Conservation (phyloP, 2,888 invertebrate species). For the Phaedon cochleariae region DNA sequence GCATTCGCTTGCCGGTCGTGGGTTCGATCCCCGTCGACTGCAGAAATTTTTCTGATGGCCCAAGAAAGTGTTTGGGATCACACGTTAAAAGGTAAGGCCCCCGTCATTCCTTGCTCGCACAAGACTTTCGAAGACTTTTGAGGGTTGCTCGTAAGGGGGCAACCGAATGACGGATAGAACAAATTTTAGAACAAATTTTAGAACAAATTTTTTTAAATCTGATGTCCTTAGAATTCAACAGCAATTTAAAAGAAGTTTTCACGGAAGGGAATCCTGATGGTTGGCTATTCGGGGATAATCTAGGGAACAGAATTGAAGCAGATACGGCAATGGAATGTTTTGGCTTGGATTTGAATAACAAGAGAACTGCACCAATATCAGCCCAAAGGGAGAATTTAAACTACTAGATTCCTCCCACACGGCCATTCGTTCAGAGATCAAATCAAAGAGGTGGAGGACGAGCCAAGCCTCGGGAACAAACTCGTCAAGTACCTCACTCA, state of each 20-base stretch:
- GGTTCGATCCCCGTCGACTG: too few species aligned
- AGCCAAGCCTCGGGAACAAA: background rate
- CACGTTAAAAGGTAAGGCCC: too few species aligned
- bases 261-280: slow-evolving; percentile 5
- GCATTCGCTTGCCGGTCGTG: too few species aligned
- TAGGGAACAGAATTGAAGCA: background rate
- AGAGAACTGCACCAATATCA: too few species aligned
- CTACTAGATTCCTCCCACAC: background rate
- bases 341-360: background rate
- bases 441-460: background rate
- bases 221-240: background rate
- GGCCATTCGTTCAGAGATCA: background rate
- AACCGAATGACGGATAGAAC: too few species aligned
- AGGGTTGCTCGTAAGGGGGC: too few species aligned
- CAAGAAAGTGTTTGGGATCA: too few species aligned
- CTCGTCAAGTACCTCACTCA: background rate
- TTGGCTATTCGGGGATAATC: slow-evolving; percentile 11
- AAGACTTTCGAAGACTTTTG: too few species aligned
- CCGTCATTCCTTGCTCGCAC: too few species aligned
- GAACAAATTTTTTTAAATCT: too few species aligned
- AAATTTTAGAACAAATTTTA: too few species aligned
- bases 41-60: too few species aligned
- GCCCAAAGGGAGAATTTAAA: background rate
- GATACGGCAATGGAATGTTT: slow-evolving; percentile 1
- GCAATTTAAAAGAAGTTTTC: background rate